These are phyloP conservation scores for Sesamia nonagrioides DNA, from an alignment of 1,140 invertebrate genomes.

Conservation along the genomic window DNA sequence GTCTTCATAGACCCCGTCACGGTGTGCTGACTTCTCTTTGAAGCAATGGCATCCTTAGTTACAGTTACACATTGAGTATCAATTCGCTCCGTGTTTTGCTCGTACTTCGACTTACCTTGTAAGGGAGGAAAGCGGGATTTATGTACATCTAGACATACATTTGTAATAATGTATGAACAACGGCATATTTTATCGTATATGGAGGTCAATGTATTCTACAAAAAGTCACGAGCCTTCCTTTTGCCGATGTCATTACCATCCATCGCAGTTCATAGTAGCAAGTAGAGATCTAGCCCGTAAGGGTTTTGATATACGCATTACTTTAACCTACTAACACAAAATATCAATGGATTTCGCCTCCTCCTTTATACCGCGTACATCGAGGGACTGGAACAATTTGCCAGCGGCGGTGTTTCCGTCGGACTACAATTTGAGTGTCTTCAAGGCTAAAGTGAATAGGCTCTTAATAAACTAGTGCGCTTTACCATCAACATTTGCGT, in stretches of 20 bases:
- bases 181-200: slow-evolving; percentile 18
- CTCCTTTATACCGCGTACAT: no score
- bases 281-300: background rate
- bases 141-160: slow-evolving; percentile 16
- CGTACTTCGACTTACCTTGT: slow-evolving; percentile 22
- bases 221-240: background rate
- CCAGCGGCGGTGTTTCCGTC: no score
- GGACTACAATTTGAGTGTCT: no score
- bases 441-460: no score
- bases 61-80: slow-evolving; percentile 37
- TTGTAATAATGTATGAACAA: slow-evolving; percentile 24
- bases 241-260: background rate
- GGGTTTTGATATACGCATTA: background rate
- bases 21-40: no score
- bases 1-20: no score
- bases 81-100: slow-evolving; percentile 40
- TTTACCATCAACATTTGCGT: no score
- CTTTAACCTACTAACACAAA: background rate
- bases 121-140: slow-evolving; percentile 36
- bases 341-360: no score
- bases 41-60: slow-evolving; percentile 7
- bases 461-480: no score
- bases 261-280: background rate
- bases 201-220: background rate
- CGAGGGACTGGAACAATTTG: no score